Evolutionary conservation across 2,888 invertebrate genomes (phyloP).

Genomic region (Adela reaumurella): DNA sequence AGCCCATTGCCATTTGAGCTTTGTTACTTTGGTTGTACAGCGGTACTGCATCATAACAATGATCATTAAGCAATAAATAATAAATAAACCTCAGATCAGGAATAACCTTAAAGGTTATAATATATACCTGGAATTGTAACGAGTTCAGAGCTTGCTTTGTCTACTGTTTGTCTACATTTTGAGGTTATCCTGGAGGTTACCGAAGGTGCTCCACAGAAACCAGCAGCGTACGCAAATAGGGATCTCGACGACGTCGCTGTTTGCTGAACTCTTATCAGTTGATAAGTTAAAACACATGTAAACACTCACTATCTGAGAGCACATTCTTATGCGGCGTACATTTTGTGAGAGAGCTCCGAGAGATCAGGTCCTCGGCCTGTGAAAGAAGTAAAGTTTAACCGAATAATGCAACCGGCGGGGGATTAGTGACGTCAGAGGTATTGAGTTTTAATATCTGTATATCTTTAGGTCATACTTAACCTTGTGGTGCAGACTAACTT

Average conservation of each 20-base stretch:
- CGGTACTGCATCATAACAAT: too few species aligned
- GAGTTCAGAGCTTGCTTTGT: too few species aligned
- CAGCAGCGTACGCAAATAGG: conserved; percentile 36
- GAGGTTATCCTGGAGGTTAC: background rate
- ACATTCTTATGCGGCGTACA: background rate
- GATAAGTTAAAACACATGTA: conserved; percentile 52
- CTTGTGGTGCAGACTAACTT: too few species aligned
- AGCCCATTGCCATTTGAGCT: too few species aligned
- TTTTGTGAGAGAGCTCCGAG: background rate
- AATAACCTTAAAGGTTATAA: too few species aligned
- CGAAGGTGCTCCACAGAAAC: background rate
- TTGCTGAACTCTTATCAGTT: conserved; percentile 45
- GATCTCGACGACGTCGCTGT: conserved; percentile 40
- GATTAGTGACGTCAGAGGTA: background rate
- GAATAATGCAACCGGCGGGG: background rate
- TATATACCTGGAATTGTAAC: too few species aligned
- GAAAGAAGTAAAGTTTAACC: background rate
- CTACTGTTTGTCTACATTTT: background rate
- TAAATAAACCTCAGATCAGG: too few species aligned
- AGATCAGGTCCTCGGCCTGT: background rate
- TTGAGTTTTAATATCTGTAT: too few species aligned
- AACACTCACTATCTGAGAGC: conserved; percentile 37
- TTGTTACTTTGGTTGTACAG: too few species aligned
- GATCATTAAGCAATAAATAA: too few species aligned
- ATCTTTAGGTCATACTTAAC: too few species aligned